Evolutionary conservation across 1,140 invertebrate species (phyloP).

Genomic region (Leptoteleia sp.): DNA sequence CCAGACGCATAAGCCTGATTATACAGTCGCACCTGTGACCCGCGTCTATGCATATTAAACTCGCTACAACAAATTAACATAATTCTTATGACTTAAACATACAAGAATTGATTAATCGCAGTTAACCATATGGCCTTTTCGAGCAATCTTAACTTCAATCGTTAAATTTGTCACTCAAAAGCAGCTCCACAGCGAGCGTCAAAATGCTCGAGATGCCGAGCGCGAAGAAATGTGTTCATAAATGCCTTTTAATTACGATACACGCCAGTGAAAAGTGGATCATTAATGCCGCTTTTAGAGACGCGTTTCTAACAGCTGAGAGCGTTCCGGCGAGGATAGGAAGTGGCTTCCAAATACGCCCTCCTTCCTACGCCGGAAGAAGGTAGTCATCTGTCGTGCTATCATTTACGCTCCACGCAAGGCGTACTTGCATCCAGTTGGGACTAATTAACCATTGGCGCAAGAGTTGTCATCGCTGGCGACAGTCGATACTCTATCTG

Average conservation of each 20-base stretch:
- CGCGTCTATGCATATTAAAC: constrained; percentile 28
- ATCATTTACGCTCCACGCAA: constrained; percentile 13
- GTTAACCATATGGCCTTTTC: constrained; percentile 4
- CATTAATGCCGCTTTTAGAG: constrained; percentile 20
- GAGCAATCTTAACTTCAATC: constrained; percentile 1
- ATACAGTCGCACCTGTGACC: constrained; percentile 53
- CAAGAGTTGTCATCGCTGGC: constrained; percentile 60
- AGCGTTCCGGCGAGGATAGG: constrained; percentile 10
- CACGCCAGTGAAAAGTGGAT: constrained; percentile 18
- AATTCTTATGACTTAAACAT: constrained; percentile 42
- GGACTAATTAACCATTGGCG: constrained; percentile 60
- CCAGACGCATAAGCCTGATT: constrained; percentile 48
- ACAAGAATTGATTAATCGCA: constrained; percentile 16
- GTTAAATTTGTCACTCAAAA: constrained; percentile 3
- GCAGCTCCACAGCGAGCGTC: neutral
- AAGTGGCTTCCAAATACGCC: constrained; percentile 33
- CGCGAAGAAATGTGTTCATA: no score
- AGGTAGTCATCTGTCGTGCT: constrained; percentile 42
- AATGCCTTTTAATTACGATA: constrained; percentile 31
- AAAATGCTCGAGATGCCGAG: constrained; percentile 17
- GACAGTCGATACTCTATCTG: constrained; percentile 41
- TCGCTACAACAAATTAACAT: constrained; percentile 35
- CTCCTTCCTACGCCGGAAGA: constrained; percentile 37
- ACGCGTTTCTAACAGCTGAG: constrained; percentile 14
- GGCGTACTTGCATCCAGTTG: constrained; percentile 33